Percentiles rank a stretch among this genome's conserved stretches.
Evolutionary conservation across 2,888 invertebrate species (phyloP).

Genomic region (Frankliniella intonsa): DNA sequence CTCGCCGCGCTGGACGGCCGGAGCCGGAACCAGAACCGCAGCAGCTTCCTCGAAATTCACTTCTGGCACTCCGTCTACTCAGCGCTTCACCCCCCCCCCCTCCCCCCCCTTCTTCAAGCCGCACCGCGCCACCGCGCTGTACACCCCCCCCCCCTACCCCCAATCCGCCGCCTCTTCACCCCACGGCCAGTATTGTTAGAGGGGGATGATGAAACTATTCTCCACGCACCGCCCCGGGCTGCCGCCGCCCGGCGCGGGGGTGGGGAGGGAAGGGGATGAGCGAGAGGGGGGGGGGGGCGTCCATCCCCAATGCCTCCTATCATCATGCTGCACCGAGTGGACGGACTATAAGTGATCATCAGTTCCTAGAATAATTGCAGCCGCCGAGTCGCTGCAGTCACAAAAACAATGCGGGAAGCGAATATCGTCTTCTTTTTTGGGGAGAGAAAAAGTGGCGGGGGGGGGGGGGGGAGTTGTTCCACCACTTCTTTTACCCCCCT

Average conservation of each 20-base stretch:
- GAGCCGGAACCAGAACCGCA: conserved; percentile 12
- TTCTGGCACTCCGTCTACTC: conserved; percentile 2
- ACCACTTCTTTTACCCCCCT: no score
- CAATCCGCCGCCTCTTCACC: not conserved
- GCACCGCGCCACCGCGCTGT: no score
- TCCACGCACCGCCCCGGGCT: not conserved
- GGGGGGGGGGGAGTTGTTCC: no score
- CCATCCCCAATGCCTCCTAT: no score
- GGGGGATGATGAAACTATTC: not conserved
- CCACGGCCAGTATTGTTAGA: not conserved
- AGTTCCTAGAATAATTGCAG: no score
- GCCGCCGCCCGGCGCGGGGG: no score
- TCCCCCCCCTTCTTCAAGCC: no score
- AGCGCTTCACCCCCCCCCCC: not conserved
- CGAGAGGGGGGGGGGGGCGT: not conserved
- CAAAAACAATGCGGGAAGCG: no score
- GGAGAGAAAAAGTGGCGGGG: no score
- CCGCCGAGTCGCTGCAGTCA: no score
- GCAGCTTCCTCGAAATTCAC: conserved; percentile 20
- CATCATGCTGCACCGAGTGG: not conserved
- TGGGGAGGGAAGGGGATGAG: not conserved
- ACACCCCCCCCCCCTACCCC: not conserved
- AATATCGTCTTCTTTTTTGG: no score
- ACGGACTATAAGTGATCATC: no score
- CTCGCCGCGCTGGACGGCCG: conserved; percentile 21